These are phyloP conservation scores for Leuciscus waleckii DNA, from an alignment of 2,797 vertebrate genomes.

Conservation along the genomic window DNA sequence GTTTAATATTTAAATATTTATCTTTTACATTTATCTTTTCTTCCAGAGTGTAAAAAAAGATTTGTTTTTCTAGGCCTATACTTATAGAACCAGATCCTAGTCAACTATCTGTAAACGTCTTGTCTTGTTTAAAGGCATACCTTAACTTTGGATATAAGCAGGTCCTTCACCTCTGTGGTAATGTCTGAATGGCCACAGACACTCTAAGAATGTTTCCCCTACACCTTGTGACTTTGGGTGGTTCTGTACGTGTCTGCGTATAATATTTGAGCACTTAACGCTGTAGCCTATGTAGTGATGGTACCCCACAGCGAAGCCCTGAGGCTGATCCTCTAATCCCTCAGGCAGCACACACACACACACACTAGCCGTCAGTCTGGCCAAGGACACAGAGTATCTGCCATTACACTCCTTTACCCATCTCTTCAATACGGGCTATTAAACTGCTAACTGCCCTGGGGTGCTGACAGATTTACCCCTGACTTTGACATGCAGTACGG, in stretches of 20 bases:
- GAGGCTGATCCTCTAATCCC: constrained; percentile 34
- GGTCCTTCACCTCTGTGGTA: neutral
- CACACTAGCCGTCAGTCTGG: neutral
- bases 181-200: constrained; percentile 12
- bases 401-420: constrained; percentile 4
- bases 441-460: constrained; percentile 31
- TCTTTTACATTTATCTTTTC: neutral
- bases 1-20: neutral
- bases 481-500: constrained; percentile 22
- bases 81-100: neutral
- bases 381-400: constrained; percentile 27
- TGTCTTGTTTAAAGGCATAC: neutral
- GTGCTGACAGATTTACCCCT: constrained; percentile 27
- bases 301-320: constrained; percentile 12
- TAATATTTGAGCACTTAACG: neutral
- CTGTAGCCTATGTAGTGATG: neutral
- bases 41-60: neutral
- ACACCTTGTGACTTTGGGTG: neutral
- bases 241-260: neutral
- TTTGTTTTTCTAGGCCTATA: too few species aligned
- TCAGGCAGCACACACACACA: neutral
- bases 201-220: constrained; percentile 2
- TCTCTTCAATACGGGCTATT: constrained; percentile 28
- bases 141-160: constrained; percentile 4
- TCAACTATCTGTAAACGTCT: neutral